Base-by-base conservation (phyloP, 2,797 vertebrate species). In the Esox lucius region DNA sequence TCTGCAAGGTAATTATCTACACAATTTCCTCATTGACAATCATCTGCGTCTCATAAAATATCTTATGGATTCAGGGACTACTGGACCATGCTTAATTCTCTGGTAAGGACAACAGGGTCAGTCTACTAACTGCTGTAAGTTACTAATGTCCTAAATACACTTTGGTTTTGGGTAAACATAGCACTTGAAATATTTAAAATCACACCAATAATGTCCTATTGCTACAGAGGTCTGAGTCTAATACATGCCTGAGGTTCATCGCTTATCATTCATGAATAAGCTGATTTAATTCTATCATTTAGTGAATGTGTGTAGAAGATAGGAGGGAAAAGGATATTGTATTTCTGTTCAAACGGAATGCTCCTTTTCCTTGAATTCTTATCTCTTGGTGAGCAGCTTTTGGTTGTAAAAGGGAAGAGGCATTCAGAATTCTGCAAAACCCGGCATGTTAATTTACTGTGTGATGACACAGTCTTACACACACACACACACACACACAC, bases 311-410 rank as follows among this genome's bases (percentile, higher is more conserved):
- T 62, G 26, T 19, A 17, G 61, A 48, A 42, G 12, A 65, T 33
- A 26, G n/a, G 70, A 11, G 53, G 1, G 33, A 35, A 31, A 35
- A 71, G 15, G 15, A n/a, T n/a, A 13, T 66, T 48, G 64, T 31
- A 11, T 61, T 61, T 26, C 9, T 26, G 22, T 66, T 49, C 26
- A 53, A 31, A 65, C 2, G 61, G 46, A 62, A 64, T n/a, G 7
- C 46, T 53, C 42, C 26, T 67, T 67, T 66, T 15, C 16, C 56
- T 26, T 61, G 56, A 11, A 61, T 61, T 4, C 31, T 72, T 72
- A 72, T 72, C 64, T 72, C 33, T 4, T 70, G 16, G 9, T 26
- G n/a, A 77, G 53, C 62, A 77, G 70, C 46, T 68, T 28, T 16
- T 33, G 62, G 70, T 71, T 8, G 26, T 61, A 56, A 68, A 65